Base-by-base conservation (phyloP, 2,888 invertebrate species). In the Sphecodes monilicornis region DNA sequence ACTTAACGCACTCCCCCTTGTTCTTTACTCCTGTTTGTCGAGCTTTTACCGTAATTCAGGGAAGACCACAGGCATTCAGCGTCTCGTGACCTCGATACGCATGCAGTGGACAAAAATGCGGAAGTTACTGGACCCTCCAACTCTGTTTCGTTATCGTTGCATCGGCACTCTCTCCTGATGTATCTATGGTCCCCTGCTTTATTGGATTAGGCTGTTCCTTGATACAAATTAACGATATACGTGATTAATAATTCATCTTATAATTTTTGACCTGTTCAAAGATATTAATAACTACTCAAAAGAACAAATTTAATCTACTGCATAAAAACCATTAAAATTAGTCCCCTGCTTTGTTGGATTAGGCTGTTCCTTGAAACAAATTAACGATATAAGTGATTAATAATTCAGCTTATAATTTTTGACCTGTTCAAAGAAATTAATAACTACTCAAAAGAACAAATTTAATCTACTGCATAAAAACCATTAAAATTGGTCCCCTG, bases 1-100 rank as follows among this genome's bases (percentile, higher is more conserved):
- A 22, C 68, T 80, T 43, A 69, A 76, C 78, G 68, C 80, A 73
- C 41, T n/a, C 50, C 73, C 50, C 76, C 18, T 41, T 78, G 26
- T 73, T 69, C 81, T 54, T 75, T 69, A 50, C 6, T 41, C 69
- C 41, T 84, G 82, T 89, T 90, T 90, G 78, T 74, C 70, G 79
- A 84, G 91, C 90, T 90, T 90, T 89, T 84, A 90, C 66, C 76
- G 76, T 84, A 88, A 90, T 86, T 84, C 80, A 70, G 57, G 66
- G n/a, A 16, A 68, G 80, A 78, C 85, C 69, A 75, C 39, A 57
- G 72, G n/a, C 46, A 68, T 26, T 16, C 32, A 78, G 60, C 66
- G 70, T 39, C 46, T 13, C 54, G 26, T 32, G 86, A 76, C 70
- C 71, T 50, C 74, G 36, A 66, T 80, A 66, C 75, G 57, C 78